A percentile compares a stretch with the other conserved stretches of the same genome.
phyloP scores from a whole-genome alignment of 2,113 vertebrate species.

The Tychaedon coryphoeus region DNA sequence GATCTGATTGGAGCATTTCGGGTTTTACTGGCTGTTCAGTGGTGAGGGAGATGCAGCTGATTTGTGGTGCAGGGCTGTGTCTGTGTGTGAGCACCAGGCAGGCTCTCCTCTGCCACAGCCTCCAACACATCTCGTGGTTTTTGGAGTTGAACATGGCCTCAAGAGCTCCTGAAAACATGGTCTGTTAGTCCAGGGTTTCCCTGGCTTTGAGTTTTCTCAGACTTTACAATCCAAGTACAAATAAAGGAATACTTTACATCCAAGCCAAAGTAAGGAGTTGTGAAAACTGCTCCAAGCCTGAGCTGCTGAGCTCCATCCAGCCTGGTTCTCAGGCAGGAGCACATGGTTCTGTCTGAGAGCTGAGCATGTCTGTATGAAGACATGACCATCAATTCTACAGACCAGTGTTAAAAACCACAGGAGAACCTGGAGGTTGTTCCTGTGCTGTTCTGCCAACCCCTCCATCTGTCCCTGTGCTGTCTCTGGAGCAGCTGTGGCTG shows the following conservation, averaged over 20 bases:
- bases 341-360: neutral
- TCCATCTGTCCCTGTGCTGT: neutral
- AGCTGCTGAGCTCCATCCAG: neutral
- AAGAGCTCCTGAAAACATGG: neutral
- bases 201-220: neutral
- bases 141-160: neutral
- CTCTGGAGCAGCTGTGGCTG: accelerated
- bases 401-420: neutral
- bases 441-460: neutral
- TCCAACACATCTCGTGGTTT: neutral
- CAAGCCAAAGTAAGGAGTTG: neutral
- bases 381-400: neutral
- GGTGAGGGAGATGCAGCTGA: neutral
- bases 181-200: neutral
- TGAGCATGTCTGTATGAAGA: neutral
- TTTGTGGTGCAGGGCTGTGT: neutral
- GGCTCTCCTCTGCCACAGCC: neutral
- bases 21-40: accelerated
- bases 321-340: neutral
- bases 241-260: neutral
- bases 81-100: neutral
- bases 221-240: neutral
- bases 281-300: neutral
- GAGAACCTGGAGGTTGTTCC: neutral
- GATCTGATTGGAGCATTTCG: neutral